phyloP scores from a whole-genome alignment of 35 echinoderm and acorn worm genomes.

The Lytechinus variegatus region DNA sequence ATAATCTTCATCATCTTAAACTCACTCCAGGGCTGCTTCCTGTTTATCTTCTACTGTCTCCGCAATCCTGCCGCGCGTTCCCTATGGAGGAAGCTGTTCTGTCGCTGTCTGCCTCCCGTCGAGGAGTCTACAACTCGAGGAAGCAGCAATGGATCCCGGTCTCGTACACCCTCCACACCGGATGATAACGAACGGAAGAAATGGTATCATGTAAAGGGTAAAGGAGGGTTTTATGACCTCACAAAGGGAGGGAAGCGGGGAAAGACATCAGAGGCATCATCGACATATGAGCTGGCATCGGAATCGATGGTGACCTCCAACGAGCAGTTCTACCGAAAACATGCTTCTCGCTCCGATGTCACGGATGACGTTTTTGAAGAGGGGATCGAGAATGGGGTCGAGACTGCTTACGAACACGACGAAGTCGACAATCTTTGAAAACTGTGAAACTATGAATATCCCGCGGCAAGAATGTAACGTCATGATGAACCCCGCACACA shows the following conservation, averaged over 20 bases:
- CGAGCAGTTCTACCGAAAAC: background rate
- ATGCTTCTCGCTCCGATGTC: background rate
- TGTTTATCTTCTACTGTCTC: slow-evolving; percentile 76
- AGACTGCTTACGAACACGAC: background rate
- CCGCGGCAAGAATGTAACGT: no score
- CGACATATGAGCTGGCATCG: background rate
- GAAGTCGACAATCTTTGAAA: background rate
- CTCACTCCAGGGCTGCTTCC: slow-evolving; percentile 76
- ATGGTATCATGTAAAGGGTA: background rate
- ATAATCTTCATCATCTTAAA: slow-evolving; percentile 77
- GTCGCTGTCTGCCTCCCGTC: background rate
- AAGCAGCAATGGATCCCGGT: background rate
- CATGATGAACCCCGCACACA: no score
- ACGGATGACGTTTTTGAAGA: background rate
- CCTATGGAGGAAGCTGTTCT: slow-evolving; percentile 1
- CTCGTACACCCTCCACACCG: background rate
- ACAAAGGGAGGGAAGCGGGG: background rate
- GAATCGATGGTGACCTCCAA: background rate
- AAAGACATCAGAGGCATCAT: background rate
- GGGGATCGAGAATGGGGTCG: background rate
- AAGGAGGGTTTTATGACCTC: background rate
- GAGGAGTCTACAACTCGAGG: background rate
- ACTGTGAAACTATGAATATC: background rate
- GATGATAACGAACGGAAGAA: background rate
- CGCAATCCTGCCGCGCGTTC: background rate